Evolutionary conservation across 92 coral and sea anemone species (phyloP), one percentile per base, ranked within the genome.

Genomic region (Muricea muricata): DNA sequence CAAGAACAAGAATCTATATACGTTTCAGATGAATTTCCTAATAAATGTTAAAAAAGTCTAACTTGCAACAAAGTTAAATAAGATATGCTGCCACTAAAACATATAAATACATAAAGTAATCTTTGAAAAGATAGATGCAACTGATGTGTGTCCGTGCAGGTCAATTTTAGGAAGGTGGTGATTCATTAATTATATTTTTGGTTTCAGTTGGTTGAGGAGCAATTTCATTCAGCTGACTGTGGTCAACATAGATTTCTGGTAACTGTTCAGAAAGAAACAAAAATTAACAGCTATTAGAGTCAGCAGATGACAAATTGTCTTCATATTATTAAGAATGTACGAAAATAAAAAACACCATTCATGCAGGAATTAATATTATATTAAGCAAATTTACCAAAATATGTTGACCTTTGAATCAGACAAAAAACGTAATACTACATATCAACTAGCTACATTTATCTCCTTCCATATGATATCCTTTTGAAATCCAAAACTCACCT

Each of bases 401-500:
- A 9, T 37, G 42, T 37, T 37, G 42, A 37, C 65, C 65, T 15
- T 28, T 47, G 1, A 26, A 13, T 25, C 80, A 4, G 65, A 48
- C 42, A 28, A 17, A 31, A 50, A 34, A 55, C 61, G 31, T 32
- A 29, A 65, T n/a, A n/a, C n/a, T n/a, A n/a, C n/a, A n/a, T n/a
- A n/a, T n/a, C n/a, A n/a, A 47, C 52, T 66, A 75, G 15, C 52
- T 75, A 50, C 80, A 75, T 47, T 75, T 21, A 54, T 46, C 80
- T 75, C 32, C 33, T 35, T 21, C 21, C n/a, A n/a, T 70, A 29
- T 73, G 37, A 48, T 52, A 72, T 4, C 9, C 4, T 13, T 72
- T 72, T 41, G 58, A 37, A 37, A 37, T 37, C 4, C 32, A 24
- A 14, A 33, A 73, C 37, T 73, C 58, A 93, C 98, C 86, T 92